Conservation (phyloP, 2,797 vertebrate species). For the Coregonus sp. region DNA sequence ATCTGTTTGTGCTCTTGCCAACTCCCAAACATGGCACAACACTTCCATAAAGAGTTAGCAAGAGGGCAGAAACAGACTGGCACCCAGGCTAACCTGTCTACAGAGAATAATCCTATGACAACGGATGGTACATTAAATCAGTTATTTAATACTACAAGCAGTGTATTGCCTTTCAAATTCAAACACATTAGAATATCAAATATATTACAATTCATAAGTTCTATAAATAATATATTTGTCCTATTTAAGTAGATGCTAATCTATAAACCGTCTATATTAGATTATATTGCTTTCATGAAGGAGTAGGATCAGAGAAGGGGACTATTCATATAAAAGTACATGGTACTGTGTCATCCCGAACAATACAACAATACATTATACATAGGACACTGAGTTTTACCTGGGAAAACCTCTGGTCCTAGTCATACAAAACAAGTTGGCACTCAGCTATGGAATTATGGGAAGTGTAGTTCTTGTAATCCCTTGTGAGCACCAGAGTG, state of each 20-base stretch:
- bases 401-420: background rate
- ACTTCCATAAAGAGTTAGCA: background rate
- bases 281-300: too few species aligned
- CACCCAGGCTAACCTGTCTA: too few species aligned
- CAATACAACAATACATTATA: background rate
- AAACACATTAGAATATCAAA: slow-evolving; percentile 8
- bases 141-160: background rate
- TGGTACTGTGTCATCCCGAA: background rate
- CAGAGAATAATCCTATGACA: too few species aligned
- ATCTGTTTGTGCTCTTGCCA: too few species aligned
- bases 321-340: background rate
- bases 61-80: background rate
- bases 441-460: slow-evolving; percentile 27
- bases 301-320: background rate
- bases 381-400: background rate
- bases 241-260: background rate
- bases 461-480: slow-evolving; percentile 38
- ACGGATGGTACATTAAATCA: background rate
- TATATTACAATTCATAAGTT: background rate
- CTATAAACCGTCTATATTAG: background rate
- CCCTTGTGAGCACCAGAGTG: slow-evolving; percentile 22
- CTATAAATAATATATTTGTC: background rate
- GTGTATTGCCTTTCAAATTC: too few species aligned
- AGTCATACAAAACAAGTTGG: background rate
- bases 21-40: background rate